These are phyloP conservation scores for Chydorus sphaericus DNA, from an alignment of 2,888 invertebrate genomes.

Conservation along the genomic window DNA sequence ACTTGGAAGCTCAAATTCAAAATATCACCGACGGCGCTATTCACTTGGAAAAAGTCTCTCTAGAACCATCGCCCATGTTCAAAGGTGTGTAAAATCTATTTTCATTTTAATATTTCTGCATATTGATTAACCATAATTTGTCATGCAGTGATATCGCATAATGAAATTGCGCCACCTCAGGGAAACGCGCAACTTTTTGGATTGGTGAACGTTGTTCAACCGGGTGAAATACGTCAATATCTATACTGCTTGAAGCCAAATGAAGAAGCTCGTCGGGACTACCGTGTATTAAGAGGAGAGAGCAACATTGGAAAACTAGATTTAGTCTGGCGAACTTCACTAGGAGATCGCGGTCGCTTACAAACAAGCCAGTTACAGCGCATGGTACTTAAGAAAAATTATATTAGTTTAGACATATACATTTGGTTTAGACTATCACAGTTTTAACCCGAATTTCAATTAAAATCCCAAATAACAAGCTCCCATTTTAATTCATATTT, in stretches of 20 bases:
- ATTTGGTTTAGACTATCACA: no score
- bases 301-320: slow-evolving; percentile 91
- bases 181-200: slow-evolving; percentile 27
- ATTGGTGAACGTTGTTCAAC: slow-evolving; percentile 45
- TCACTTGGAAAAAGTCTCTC: slow-evolving; percentile 79
- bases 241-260: slow-evolving; percentile 80
- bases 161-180: no score
- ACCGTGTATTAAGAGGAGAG: slow-evolving; percentile 60
- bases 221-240: slow-evolving; percentile 85
- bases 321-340: slow-evolving; percentile 93
- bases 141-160: no score
- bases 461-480: no score
- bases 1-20: slow-evolving; percentile 63
- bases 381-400: slow-evolving; percentile 42
- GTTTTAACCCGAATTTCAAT: no score
- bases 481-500: no score
- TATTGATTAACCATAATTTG: no score
- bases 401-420: no score
- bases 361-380: slow-evolving; percentile 90
- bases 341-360: slow-evolving; percentile 89
- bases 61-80: slow-evolving; percentile 85
- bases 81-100: slow-evolving; percentile 34
- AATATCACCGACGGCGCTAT: slow-evolving; percentile 88
- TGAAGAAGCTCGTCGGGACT: slow-evolving; percentile 55
- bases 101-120: no score